Base-by-base conservation (phyloP, 2,888 invertebrate species). In the Agrochola macilenta region DNA sequence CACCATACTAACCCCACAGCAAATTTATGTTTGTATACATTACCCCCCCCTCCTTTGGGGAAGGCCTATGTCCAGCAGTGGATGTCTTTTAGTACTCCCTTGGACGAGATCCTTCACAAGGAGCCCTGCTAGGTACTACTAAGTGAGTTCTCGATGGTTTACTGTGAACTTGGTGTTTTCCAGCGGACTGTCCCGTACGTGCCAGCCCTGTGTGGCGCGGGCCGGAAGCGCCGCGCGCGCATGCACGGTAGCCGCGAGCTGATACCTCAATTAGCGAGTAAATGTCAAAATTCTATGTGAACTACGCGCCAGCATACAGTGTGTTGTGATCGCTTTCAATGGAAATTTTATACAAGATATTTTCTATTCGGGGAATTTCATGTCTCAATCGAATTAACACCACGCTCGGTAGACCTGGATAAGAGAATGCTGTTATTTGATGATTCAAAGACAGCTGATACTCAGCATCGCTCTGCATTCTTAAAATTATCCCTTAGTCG, bases 211-310 rank as follows among this genome's bases (percentile, higher is more conserved):
- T 1, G 49, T 30, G 4, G 43, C 17, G 20, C 65, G 23, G 84
- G 79, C 92, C 93, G 94, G 93, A 94, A 93, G 88, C 93, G 92
- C 91, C 91, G 91, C 91, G 85, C 80, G 85, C 87, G 86, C 90
- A 91, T 93, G 93, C 94, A 93, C 95, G 93, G 95, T 95, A 95
- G 95, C 93, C 82, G 89, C 90, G 91, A 89, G 91, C 94, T 94
- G 94, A 93, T 93, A 93, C 93, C 87, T 88, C 95, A 95, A 95
- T 96, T 96, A 96, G 94, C 96, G 90, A 85, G 92, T 91, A 93
- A 91, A 94, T 92, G 96, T 92, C 91, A 96, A 93, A 93, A 92
- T 93, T 91, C 92, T 90, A 91, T 94, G 95, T 95, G 95, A 95
- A 95, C 93, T 93, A 89, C 90, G 84, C 89, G 81, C 58, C 63